These are phyloP conservation scores for Boulengerochromis microlepis DNA, from an alignment of 2,113 vertebrate species.

Conservation along the genomic window DNA sequence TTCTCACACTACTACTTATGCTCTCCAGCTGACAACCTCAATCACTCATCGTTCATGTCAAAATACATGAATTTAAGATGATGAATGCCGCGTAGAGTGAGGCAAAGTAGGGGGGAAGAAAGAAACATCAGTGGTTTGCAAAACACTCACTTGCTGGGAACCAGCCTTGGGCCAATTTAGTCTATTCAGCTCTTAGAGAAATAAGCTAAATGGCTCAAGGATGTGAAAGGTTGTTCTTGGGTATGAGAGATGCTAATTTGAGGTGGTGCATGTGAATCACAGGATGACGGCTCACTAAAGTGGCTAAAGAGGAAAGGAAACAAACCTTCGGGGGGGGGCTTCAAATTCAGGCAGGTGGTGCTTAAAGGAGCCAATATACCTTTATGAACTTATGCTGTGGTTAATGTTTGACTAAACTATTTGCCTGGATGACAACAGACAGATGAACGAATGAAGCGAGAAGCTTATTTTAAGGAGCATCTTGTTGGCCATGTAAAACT, in stretches of 20 bases:
- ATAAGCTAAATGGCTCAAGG: slow-evolving; percentile 16
- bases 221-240: neutral
- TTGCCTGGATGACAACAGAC: neutral
- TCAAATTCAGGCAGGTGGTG: slow-evolving; percentile 22
- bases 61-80: slow-evolving; percentile 12
- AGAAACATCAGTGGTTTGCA: slow-evolving; percentile 5
- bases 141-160: slow-evolving; percentile 6
- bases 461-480: neutral
- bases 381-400: neutral
- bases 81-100: neutral
- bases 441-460: neutral
- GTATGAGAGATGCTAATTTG: neutral
- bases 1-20: neutral
- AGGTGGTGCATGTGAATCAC: slow-evolving; percentile 5
- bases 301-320: neutral
- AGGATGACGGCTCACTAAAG: neutral
- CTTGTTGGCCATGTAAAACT: neutral
- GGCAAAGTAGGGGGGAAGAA: neutral
- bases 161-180: slow-evolving; percentile 2
- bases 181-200: slow-evolving; percentile 26
- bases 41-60: neutral
- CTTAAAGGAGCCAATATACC: neutral
- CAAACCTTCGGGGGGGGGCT: neutral
- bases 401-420: neutral
- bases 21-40: neutral